phyloP scores from a whole-genome alignment of 2,797 vertebrate genomes.

The Pseudochromis fuscus region DNA sequence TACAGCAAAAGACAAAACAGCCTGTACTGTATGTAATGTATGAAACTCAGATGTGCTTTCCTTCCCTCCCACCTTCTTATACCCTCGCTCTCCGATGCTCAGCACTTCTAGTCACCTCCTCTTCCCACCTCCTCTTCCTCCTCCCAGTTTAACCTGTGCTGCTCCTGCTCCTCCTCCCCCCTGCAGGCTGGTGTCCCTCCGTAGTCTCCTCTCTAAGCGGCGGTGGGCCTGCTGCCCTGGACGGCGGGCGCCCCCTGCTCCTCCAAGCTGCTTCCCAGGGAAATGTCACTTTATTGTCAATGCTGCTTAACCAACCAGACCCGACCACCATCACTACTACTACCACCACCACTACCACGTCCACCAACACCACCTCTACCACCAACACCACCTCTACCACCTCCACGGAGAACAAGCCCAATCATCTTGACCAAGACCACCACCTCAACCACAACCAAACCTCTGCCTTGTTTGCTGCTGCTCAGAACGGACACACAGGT shows the following conservation, averaged over 20 bases:
- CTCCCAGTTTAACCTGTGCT: conserved; percentile 72
- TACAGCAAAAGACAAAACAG: conserved; percentile 25
- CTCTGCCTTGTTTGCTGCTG: conserved; percentile 99
- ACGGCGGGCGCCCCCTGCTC: conserved; percentile 97
- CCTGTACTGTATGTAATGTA: background rate
- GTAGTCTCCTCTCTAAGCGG: conserved; percentile 93
- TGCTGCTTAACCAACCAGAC: conserved; percentile 99
- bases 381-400: conserved; percentile 53
- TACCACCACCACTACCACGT: conserved; percentile 43
- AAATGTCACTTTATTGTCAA: conserved; percentile 99
- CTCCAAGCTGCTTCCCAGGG: conserved; percentile 99
- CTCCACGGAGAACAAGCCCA: conserved; percentile 59
- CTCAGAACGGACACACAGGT: conserved; percentile 97
- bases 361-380: conserved; percentile 40
- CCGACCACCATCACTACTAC: conserved; percentile 76
- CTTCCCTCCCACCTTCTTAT: conserved; percentile 22
- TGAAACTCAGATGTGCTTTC: conserved; percentile 53
- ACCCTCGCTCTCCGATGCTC: conserved; percentile 20
- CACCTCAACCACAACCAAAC: conserved; percentile 87
- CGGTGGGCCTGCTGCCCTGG: conserved; percentile 99
- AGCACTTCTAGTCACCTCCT: conserved; percentile 70
- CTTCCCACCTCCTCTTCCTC: conserved; percentile 42
- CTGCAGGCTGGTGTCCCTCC: conserved; percentile 98
- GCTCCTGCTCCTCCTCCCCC: conserved; percentile 59
- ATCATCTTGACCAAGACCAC: conserved; percentile 60